Evolutionary conservation across 1,140 invertebrate genomes (phyloP).

Genomic region (Ips typographus): DNA sequence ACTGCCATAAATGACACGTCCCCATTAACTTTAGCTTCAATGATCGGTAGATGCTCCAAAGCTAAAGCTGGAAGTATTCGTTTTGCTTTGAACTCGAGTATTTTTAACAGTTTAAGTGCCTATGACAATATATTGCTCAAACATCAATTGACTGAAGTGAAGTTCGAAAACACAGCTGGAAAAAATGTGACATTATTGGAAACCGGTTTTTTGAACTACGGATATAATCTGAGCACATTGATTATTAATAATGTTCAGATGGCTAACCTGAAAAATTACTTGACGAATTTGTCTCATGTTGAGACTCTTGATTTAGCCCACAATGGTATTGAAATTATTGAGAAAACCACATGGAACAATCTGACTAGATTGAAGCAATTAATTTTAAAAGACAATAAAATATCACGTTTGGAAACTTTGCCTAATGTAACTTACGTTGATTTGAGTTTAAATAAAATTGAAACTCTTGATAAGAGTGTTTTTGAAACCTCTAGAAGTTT

Average conservation of each 20-base stretch:
- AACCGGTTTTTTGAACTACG: conserved; percentile 11
- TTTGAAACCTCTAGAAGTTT: conserved; percentile 16
- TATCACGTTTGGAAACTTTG: conserved; percentile 10
- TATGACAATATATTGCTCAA: not conserved
- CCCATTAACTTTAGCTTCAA: conserved; percentile 7
- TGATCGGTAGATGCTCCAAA: conserved; percentile 2
- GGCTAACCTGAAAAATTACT: conserved; percentile 7
- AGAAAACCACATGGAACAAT: conserved; percentile 18
- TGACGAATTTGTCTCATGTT: conserved; percentile 12
- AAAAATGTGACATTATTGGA: conserved; percentile 8
- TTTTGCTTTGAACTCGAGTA: conserved; percentile 7
- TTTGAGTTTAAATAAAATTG: conserved; percentile 14
- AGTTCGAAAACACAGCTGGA: not conserved
- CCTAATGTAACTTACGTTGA: conserved; percentile 9
- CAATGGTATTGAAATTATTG: conserved; percentile 8
- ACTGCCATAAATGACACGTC: conserved; percentile 10
- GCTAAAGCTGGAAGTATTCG: conserved; percentile 2
- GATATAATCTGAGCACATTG: conserved; percentile 11
- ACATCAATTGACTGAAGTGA: conserved; percentile 7
- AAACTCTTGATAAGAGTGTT: not conserved
- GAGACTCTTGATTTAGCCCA: conserved; percentile 16
- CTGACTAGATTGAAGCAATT: conserved; percentile 21
- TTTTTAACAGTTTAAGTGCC: not conserved
- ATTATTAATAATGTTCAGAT: conserved; percentile 1
- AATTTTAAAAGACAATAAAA: conserved; percentile 29